Evolutionary conservation across 2,888 invertebrate species (phyloP).

Genomic region (Ophraella communa): DNA sequence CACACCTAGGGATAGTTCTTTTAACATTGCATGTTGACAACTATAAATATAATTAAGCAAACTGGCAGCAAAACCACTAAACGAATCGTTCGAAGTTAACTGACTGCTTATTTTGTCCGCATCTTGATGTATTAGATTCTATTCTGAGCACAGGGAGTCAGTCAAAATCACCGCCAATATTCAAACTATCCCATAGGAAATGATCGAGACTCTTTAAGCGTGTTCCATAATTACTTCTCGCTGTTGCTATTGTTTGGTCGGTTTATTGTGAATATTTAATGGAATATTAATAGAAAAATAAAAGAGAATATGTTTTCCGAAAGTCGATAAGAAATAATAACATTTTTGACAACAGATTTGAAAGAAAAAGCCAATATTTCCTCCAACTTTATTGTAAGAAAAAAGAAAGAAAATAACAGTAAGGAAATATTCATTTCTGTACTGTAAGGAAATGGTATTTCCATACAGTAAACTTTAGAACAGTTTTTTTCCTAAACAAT

Average conservation of each 20-base stretch:
- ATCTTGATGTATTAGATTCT: conserved; percentile 42
- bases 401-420: too few relatives aligned
- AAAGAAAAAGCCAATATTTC: too few relatives aligned
- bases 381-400: too few relatives aligned
- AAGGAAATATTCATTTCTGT: too few relatives aligned
- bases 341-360: too few relatives aligned
- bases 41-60: conserved; percentile 49
- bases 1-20: conserved; percentile 40
- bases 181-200: conserved; percentile 20
- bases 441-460: too few relatives aligned
- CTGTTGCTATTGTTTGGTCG: conserved; percentile 16
- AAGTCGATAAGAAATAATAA: too few relatives aligned
- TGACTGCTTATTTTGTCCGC: conserved; percentile 39
- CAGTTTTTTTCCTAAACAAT: too few relatives aligned
- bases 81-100: conserved; percentile 44
- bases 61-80: conserved; percentile 46
- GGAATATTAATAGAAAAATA: too few relatives aligned
- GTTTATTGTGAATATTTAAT: not conserved
- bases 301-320: too few relatives aligned
- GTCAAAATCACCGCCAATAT: conserved; percentile 26
- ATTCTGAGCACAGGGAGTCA: conserved; percentile 39
- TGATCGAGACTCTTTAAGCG: conserved; percentile 6
- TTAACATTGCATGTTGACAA: conserved; percentile 43
- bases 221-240: conserved; percentile 20
- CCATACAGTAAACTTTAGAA: too few relatives aligned